A percentile compares a stretch with the other conserved stretches of the same genome.
Conservation (phyloP, 2,888 invertebrate species). For the Lacanobia oleracea region DNA sequence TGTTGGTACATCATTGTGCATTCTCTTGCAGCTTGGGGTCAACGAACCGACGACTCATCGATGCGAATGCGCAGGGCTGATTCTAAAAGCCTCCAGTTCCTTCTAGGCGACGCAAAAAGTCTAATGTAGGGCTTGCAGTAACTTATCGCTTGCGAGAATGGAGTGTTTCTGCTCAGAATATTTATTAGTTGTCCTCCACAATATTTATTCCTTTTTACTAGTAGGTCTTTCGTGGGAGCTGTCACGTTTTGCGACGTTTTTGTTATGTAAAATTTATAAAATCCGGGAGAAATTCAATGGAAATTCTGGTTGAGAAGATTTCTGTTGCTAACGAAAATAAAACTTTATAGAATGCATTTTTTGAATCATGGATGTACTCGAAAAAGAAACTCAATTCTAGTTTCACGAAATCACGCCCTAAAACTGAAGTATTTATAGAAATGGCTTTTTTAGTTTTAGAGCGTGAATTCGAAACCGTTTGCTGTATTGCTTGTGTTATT, state of each 20-base stretch:
- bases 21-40: constrained; percentile 75
- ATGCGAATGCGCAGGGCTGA: constrained; percentile 52
- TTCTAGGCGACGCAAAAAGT: constrained; percentile 48
- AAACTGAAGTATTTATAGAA: too few species aligned
- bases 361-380: too few species aligned
- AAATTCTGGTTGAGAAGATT: background rate
- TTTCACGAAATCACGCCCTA: too few species aligned
- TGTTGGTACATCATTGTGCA: constrained; percentile 82
- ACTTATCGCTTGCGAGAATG: constrained; percentile 27
- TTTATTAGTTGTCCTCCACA: constrained; percentile 37
- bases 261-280: background rate
- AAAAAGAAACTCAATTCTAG: too few species aligned
- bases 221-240: background rate
- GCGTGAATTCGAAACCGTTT: too few species aligned
- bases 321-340: background rate
- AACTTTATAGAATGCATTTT: background rate
- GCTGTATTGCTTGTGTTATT: too few species aligned
- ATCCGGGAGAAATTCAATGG: background rate
- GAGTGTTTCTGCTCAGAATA: constrained; percentile 48
- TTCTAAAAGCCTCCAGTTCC: constrained; percentile 52
- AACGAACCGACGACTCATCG: constrained; percentile 56
- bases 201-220: constrained; percentile 22
- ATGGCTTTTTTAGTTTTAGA: too few species aligned
- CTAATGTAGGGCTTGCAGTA: constrained; percentile 45
- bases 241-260: background rate